These are phyloP conservation scores for Pomacea canaliculata DNA, from an alignment of 2,888 invertebrate species.

Conservation along the genomic window DNA sequence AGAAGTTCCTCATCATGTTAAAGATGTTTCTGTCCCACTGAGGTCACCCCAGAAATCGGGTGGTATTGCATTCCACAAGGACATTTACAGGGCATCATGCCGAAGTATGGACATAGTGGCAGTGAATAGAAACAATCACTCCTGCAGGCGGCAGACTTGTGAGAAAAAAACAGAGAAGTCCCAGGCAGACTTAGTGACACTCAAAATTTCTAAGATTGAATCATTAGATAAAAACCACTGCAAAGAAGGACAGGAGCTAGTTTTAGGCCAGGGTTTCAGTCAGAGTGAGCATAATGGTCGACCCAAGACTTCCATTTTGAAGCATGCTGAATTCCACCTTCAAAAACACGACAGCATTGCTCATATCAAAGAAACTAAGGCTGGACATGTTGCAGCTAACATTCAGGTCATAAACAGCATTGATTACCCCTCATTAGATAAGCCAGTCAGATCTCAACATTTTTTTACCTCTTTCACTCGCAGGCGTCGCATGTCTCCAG, in stretches of 20 bases:
- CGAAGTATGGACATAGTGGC: not conserved
- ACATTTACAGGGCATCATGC: conserved; percentile 9
- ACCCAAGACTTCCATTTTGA: conserved; percentile 29
- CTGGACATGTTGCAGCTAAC: conserved; percentile 54
- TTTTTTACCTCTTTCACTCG: conserved; percentile 53
- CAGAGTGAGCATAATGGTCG: not conserved
- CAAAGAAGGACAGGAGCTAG: not conserved
- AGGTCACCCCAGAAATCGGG: conserved; percentile 34
- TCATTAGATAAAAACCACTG: not conserved
- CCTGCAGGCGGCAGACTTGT: not conserved
- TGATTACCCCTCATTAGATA: conserved; percentile 15
- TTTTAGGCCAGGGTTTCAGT: not conserved
- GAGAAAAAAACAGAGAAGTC: not conserved
- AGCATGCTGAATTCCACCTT: conserved; percentile 47
- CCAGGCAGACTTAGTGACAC: not conserved
- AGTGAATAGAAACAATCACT: not conserved
- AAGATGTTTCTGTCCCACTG: conserved; percentile 33
- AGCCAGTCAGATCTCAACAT: conserved; percentile 43
- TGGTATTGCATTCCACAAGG: not conserved
- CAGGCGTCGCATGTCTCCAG: conserved; percentile 53
- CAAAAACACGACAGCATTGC: conserved; percentile 57
- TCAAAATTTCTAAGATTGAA: not conserved
- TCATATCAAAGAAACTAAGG: conserved; percentile 49
- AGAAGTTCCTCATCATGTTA: conserved; percentile 12
- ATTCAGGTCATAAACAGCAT: conserved; percentile 44